These are phyloP conservation scores for Xanthostigma xanthostigma DNA, from an alignment of 2,888 invertebrate genomes.

Conservation along the genomic window DNA sequence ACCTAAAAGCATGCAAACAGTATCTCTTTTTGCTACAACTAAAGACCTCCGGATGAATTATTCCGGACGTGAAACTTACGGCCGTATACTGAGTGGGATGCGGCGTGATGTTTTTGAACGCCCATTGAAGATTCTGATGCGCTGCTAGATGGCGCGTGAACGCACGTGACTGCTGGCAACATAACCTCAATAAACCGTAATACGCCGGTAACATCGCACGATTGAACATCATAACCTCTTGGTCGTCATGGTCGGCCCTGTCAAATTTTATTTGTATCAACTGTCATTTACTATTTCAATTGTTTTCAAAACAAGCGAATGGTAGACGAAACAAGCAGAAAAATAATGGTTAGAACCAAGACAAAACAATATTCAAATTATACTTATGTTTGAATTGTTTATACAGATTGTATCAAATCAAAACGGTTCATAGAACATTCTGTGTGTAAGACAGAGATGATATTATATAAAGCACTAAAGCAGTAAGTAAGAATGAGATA, in stretches of 20 bases:
- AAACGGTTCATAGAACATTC: too few relatives aligned
- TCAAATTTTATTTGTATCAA: not conserved
- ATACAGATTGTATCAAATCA: too few relatives aligned
- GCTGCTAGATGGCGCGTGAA: constrained; percentile 78
- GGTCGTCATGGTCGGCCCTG: constrained; percentile 92
- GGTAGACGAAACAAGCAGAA: not conserved
- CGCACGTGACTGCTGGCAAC: constrained; percentile 74
- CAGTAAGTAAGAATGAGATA: too few relatives aligned
- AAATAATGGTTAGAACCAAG: constrained; percentile 1
- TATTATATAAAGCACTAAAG: too few relatives aligned
- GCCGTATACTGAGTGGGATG: constrained; percentile 85
- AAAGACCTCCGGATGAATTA: not conserved
- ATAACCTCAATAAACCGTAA: constrained; percentile 76
- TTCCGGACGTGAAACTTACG: constrained; percentile 25
- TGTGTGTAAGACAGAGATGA: too few relatives aligned
- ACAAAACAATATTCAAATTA: constrained; percentile 6
- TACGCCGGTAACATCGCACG: constrained; percentile 87
- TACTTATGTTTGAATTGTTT: too few relatives aligned
- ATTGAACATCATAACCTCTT: constrained; percentile 88
- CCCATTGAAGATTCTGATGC: constrained; percentile 94
- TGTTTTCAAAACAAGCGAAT: too few relatives aligned
- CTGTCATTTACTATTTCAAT: not conserved
- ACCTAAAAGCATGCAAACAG: not conserved
- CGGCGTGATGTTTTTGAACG: constrained; percentile 92
- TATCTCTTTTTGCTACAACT: too few relatives aligned